Conservation (phyloP, 2,888 invertebrate species). For the Aporophyla lueneburgensis region DNA sequence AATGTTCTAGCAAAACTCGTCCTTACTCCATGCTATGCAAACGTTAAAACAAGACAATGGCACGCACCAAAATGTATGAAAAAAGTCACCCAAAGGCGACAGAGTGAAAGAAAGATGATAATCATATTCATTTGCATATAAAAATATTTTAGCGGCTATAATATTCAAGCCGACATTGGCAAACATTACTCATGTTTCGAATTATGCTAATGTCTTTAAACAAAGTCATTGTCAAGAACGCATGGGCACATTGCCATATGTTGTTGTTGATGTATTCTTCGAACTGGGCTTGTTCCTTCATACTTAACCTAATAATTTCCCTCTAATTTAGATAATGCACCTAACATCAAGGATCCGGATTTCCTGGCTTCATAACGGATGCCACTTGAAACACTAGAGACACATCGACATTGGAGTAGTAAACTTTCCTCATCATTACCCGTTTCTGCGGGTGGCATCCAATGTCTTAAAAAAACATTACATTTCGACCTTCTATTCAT, state of each 20-base stretch:
- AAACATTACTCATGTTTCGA: slow-evolving; percentile 64
- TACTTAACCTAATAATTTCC: slow-evolving; percentile 18
- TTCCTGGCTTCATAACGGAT: neutral
- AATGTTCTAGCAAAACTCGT: too few relatives aligned
- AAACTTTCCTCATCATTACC: neutral
- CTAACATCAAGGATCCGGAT: neutral
- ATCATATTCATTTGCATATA: slow-evolving; percentile 41
- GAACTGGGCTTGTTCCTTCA: slow-evolving; percentile 39
- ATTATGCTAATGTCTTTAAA: slow-evolving; percentile 66
- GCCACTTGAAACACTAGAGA: slow-evolving; percentile 1
- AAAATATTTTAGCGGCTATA: slow-evolving; percentile 50
- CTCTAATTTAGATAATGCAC: neutral
- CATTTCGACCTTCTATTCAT: neutral
- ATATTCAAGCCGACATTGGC: slow-evolving; percentile 57
- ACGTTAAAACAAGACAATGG: neutral
- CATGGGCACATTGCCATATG: slow-evolving; percentile 65
- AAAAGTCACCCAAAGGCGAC: neutral
- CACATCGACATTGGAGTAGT: neutral
- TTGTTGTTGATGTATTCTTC: slow-evolving; percentile 45
- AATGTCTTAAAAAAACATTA: neutral
- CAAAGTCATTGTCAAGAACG: slow-evolving; percentile 69
- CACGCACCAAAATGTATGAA: neutral
- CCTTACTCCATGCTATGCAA: neutral
- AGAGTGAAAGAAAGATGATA: slow-evolving; percentile 31
- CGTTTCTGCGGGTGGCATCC: neutral